Conservation (phyloP, 1,140 invertebrate genomes). For the Batillaria attramentaria region DNA sequence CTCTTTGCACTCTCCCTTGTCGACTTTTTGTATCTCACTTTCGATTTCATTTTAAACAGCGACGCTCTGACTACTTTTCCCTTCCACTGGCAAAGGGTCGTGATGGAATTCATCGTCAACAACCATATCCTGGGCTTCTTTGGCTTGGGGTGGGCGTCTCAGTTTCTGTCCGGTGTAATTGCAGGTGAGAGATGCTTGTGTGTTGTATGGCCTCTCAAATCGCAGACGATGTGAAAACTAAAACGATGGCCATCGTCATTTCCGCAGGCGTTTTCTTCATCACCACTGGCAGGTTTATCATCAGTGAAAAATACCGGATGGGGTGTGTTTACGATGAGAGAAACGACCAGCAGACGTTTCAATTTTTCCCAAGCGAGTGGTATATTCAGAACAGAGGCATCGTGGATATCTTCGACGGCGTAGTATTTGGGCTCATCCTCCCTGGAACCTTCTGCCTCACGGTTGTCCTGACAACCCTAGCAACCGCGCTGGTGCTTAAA, state of each 20-base stretch:
- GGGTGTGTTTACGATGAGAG: not conserved
- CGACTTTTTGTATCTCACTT: not conserved
- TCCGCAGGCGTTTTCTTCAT: not conserved
- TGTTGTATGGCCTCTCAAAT: constrained; percentile 3
- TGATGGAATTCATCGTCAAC: not conserved
- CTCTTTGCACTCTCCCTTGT: not conserved
- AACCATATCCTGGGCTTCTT: too few relatives aligned
- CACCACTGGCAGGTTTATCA: not conserved
- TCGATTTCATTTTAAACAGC: not conserved
- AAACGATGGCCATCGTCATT: not conserved
- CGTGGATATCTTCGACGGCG: not conserved
- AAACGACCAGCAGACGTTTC: not conserved
- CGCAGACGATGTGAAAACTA: not conserved
- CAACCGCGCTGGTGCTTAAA: not conserved
- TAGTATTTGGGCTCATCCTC: not conserved
- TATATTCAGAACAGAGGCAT: constrained; percentile 1
- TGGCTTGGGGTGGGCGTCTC: not conserved
- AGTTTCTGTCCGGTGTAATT: not conserved
- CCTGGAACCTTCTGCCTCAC: not conserved
- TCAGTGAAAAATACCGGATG: not conserved
- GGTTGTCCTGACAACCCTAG: not conserved
- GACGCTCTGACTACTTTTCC: not conserved
- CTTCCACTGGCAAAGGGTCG: not conserved
- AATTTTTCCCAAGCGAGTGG: not conserved
- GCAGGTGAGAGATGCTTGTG: constrained; percentile 21